Conservation (phyloP, 2,797 vertebrate species). For the Pipistrellus nathusii region DNA sequence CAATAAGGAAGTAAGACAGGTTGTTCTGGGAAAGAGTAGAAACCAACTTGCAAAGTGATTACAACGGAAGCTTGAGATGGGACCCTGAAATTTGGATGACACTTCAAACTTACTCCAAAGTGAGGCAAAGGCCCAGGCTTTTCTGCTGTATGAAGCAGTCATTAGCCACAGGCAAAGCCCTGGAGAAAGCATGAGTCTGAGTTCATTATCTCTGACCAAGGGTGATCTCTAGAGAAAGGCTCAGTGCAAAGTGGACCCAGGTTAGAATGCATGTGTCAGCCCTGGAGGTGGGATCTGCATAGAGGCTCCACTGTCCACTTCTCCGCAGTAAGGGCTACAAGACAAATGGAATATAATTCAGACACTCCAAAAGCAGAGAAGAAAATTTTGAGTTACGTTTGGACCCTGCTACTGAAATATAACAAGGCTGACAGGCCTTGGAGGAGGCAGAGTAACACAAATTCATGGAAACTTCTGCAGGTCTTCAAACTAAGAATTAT, state of each 20-base stretch:
- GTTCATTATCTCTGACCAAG: too few species aligned
- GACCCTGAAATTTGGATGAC: fast-evolving
- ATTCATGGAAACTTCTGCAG: not conserved
- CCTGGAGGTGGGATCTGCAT: not conserved
- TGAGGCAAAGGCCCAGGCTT: not conserved
- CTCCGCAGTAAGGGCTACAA: not conserved
- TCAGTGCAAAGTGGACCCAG: not conserved
- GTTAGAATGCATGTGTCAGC: fast-evolving
- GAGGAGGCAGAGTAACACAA: not conserved
- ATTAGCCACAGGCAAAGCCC: fast-evolving
- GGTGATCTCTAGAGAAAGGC: not conserved
- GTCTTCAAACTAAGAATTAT: conserved; percentile 22
- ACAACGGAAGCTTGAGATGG: not conserved
- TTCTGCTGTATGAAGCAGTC: not conserved
- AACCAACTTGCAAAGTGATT: not conserved
- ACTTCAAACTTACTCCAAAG: not conserved
- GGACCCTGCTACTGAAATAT: not conserved
- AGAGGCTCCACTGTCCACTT: too few species aligned
- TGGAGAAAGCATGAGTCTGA: not conserved
- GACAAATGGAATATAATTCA: not conserved
- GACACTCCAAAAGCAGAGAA: not conserved
- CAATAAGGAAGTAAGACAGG: not conserved
- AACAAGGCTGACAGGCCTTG: not conserved
- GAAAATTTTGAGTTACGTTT: not conserved
- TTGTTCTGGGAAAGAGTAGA: not conserved